A percentile compares a stretch with the other conserved stretches of the same genome.
Evolutionary conservation across 1,140 invertebrate genomes (phyloP).

Genomic region (Acromyrmex charruanus): DNA sequence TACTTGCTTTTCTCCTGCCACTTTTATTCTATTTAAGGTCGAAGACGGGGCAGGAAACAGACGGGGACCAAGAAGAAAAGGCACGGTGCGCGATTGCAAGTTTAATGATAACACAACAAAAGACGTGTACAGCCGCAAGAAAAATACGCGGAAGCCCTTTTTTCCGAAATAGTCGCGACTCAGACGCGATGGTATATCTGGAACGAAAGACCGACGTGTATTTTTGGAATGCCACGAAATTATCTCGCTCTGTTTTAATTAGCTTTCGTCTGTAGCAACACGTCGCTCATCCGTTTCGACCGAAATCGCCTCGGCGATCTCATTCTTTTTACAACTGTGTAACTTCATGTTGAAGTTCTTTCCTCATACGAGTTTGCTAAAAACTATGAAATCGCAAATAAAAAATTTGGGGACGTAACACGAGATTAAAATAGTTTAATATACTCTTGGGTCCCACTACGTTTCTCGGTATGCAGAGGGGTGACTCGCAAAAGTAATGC

Average conservation of each 20-base stretch:
- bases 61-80: constrained; percentile 29
- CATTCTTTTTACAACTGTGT: constrained; percentile 28
- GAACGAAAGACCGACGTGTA: not conserved
- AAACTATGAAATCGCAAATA: constrained; percentile 22
- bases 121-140: constrained; percentile 1
- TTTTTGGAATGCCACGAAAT: constrained; percentile 19
- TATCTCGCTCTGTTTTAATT: constrained; percentile 49
- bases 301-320: not conserved
- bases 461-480: not conserved
- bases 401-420: not conserved
- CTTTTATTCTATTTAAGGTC: constrained; percentile 54
- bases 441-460: not conserved
- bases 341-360: constrained; percentile 6
- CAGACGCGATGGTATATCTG: not conserved
- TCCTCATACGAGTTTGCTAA: not conserved
- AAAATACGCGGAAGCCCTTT: constrained; percentile 12
- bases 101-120: constrained; percentile 56
- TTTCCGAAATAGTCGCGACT: not conserved
- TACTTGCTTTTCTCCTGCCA: constrained; percentile 23
- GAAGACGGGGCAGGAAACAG: constrained; percentile 1
- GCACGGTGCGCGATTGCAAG: constrained; percentile 39
- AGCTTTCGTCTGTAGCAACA: not conserved
- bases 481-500: not conserved
- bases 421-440: constrained; percentile 1
- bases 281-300: constrained; percentile 20